Evolutionary conservation across 1,140 invertebrate species (phyloP).

Genomic region (Bombus ignitus): DNA sequence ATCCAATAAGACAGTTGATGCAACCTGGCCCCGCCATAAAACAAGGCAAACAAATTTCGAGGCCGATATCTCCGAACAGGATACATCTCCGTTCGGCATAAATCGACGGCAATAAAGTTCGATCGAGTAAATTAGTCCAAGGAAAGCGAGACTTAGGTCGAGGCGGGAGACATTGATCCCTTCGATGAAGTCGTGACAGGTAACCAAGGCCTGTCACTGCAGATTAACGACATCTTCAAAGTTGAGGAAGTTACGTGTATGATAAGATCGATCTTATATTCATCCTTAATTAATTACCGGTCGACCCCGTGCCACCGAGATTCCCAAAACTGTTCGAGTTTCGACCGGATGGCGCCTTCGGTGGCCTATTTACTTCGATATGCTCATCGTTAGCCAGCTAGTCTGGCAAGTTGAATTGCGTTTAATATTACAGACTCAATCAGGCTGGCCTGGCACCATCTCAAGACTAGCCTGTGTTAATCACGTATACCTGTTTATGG

Average conservation of each 20-base stretch:
- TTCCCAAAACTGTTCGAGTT: slow-evolving; percentile 53
- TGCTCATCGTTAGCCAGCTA: slow-evolving; percentile 7
- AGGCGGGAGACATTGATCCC: too few species aligned
- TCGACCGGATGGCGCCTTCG: slow-evolving; percentile 32
- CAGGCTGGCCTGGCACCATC: slow-evolving; percentile 43
- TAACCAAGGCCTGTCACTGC: neutral
- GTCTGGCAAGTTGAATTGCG: slow-evolving; percentile 77
- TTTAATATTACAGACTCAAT: slow-evolving; percentile 80
- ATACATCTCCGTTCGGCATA: slow-evolving; percentile 31
- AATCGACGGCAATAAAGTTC: slow-evolving; percentile 52
- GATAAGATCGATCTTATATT: slow-evolving; percentile 40
- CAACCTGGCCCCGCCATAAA: slow-evolving; percentile 80
- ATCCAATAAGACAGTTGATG: slow-evolving; percentile 80
- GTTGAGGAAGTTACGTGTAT: neutral
- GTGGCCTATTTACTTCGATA: slow-evolving; percentile 42
- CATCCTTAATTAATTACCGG: slow-evolving; percentile 52
- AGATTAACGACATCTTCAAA: slow-evolving; percentile 14
- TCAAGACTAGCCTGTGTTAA: slow-evolving; percentile 71
- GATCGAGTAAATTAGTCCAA: slow-evolving; percentile 51
- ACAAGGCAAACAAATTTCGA: slow-evolving; percentile 81
- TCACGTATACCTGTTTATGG: slow-evolving; percentile 53
- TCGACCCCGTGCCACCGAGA: slow-evolving; percentile 26
- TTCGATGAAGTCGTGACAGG: neutral
- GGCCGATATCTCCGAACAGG: slow-evolving; percentile 25
- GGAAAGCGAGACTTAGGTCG: neutral